phyloP scores from a whole-genome alignment of 2,888 invertebrate genomes.

The Agriopis marginaria region DNA sequence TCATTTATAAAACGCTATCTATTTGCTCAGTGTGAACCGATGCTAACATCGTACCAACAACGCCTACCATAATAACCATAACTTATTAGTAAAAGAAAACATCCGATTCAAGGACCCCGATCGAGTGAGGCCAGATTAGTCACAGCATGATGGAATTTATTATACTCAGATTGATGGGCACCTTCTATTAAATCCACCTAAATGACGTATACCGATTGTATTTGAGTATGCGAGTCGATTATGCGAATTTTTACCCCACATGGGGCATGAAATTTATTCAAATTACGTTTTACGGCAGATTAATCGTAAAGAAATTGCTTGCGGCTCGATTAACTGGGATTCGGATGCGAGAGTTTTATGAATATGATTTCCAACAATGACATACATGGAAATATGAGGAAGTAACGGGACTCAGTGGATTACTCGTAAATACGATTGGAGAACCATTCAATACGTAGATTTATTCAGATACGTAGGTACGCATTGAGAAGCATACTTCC shows the following conservation, averaged over 20 bases:
- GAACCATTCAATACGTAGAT: conserved; percentile 26
- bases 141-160: conserved; percentile 31
- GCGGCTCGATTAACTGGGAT: conserved; percentile 51
- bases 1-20: background rate
- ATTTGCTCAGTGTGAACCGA: conserved; percentile 5
- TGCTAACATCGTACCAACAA: conserved; percentile 30
- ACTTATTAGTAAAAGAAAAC: conserved; percentile 34
- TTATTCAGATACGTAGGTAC: conserved; percentile 30
- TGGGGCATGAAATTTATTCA: conserved; percentile 63
- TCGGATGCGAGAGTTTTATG: conserved; percentile 47
- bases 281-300: conserved; percentile 67
- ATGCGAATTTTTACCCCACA: conserved; percentile 40
- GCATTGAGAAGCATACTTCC: conserved; percentile 4
- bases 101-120: conserved; percentile 30
- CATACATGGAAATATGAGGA: conserved; percentile 22
- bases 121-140: conserved; percentile 35
- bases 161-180: conserved; percentile 32
- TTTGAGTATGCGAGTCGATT: conserved; percentile 30
- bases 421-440: conserved; percentile 9
- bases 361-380: conserved; percentile 34
- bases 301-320: conserved; percentile 59
- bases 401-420: conserved; percentile 12
- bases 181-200: conserved; percentile 35
- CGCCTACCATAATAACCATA: conserved; percentile 37
- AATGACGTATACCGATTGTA: conserved; percentile 32